Base-by-base conservation (phyloP, 1,140 invertebrate species). In the Drosophila virilis region DNA sequence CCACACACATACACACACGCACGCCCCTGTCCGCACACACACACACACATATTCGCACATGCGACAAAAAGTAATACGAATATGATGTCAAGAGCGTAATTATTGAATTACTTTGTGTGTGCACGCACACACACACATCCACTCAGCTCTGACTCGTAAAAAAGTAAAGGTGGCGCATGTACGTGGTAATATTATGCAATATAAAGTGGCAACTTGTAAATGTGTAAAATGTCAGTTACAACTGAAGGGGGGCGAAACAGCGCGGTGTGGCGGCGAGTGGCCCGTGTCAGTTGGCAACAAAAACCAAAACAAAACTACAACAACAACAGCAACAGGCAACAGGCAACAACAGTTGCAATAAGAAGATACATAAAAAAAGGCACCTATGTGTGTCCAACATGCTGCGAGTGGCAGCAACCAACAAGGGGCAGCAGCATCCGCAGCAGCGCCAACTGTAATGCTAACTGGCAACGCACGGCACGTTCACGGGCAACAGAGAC, bases 61-160 rank as follows among this genome's bases (percentile, higher is more conserved):
- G 15, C 13, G 43, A 52, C 22, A 77, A 80, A 85, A 85, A 74
- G 74, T 77, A 73, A 74, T 75, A 85, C 67, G 81, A 85, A 85
- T 85, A 80, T 85, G 81, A 85, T 85, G 81, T 85, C 77, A 85
- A 85, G 81, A 85, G 81, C 81, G 74, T 85, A 85, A 85, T 85
- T 85, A 85, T 85, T 85, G 81, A 85, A 85, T 85, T 80, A 85
- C 81, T 72, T 78, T 52, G 68, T 66, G 78, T 45, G 72, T 52
- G 59, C 65, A 57, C 52, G 17, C 54, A 50, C 43, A 66, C 32
- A 65, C 59, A 68, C 46, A 42, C 54, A 62, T 17, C 51, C 66
- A 74, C 66, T 67, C 57, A 60, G 66, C 42, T 45, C 57, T 55
- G 43, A 57, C 66, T 69, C 72, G 67, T 74, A 70, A 74, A 74